Base-by-base conservation (phyloP, 2,888 invertebrate genomes). In the Aleiodes alternator region DNA sequence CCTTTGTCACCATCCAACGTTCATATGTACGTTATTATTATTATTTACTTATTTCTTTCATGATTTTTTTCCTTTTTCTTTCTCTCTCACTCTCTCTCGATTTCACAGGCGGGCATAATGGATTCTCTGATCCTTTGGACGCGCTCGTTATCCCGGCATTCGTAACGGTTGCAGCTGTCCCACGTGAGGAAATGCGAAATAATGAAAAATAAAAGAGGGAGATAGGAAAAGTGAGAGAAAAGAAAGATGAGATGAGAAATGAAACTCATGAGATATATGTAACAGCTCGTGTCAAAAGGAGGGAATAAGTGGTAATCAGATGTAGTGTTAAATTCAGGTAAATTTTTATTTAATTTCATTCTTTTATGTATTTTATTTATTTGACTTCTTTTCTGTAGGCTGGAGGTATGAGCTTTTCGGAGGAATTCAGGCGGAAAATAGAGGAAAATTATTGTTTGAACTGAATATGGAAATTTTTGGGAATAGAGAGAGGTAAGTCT, bases 111-210 rank as follows among this genome's bases (percentile, higher is more conserved):
- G 83, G 78, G 84, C 81, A 88, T 87, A 87, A 88, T 87, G 84
- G 85, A 84, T 85, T 86, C 84, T 84, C 82, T 85, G 87, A 87
- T 87, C 86, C 87, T 87, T 87, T 86, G 85, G 88, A 88, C 86
- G 87, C 87, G 88, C 88, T 88, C 87, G 88, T 88, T 88, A 88
- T 86, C 84, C 86, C 81, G 84, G 84, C 82, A 87, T 87, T 88
- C 84, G 87, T 84, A 84, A 86, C 85, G 86, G 84, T 84, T 84
- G 86, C 88, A 87, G 87, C 88, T 87, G 88, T 83, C 82, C 76
- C 70, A 57, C 74, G 76, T 73, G 79, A 81, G 80, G 78, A 79
- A 80, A 79, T 76, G 79, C 76, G 78, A 75, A 80, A 80, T 80
- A 79, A 81, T 80, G 72, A 78, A 77, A 73, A 81, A 80, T 76